phyloP scores from a whole-genome alignment of 2,888 invertebrate genomes.

The Trachelus troglodyta region DNA sequence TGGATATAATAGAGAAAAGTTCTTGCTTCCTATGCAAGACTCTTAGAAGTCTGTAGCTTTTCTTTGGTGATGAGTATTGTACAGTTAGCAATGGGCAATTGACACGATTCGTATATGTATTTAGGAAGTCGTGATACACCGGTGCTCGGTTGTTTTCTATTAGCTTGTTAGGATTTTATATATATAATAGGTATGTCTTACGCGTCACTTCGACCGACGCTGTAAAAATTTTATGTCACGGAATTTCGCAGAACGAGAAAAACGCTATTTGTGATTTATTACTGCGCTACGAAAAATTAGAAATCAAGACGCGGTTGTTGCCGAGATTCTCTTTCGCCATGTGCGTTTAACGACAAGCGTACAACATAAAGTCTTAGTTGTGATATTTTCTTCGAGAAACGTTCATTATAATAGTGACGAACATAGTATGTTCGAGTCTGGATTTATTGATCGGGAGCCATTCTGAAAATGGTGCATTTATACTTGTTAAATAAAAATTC shows the following conservation, averaged over 20 bases:
- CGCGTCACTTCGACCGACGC: background rate
- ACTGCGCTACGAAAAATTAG: no score
- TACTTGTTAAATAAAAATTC: background rate
- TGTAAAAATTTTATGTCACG: background rate
- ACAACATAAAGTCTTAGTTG: background rate
- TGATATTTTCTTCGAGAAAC: no score
- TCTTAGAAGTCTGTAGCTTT: background rate
- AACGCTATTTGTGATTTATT: no score
- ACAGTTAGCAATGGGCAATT: background rate
- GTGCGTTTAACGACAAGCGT: background rate
- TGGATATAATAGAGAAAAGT: background rate
- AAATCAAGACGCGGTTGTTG: no score
- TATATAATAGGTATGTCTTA: background rate
- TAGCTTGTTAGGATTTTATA: background rate
- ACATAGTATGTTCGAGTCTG: background rate
- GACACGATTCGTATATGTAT: background rate
- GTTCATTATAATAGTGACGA: no score
- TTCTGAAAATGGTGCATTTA: background rate
- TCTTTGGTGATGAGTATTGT: background rate
- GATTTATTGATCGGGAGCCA: background rate
- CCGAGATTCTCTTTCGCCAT: background rate
- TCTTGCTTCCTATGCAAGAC: background rate
- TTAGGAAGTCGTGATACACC: background rate
- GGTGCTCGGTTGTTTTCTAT: background rate
- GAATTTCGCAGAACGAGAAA: no score